These are phyloP conservation scores for Ligdia adustata DNA, from an alignment of 2,888 invertebrate species.

Conservation along the genomic window DNA sequence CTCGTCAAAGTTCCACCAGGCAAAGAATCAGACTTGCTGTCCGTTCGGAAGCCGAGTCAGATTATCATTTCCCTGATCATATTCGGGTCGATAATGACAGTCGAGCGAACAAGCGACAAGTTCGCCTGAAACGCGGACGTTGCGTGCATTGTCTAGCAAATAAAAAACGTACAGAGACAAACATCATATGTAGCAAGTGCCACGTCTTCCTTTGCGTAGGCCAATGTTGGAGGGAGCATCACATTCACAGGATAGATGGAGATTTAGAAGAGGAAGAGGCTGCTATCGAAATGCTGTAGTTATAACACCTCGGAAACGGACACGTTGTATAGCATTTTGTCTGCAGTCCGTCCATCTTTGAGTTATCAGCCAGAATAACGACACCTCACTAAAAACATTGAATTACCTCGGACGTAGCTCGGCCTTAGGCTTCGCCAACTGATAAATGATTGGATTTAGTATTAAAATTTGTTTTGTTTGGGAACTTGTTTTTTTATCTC, in stretches of 20 bases:
- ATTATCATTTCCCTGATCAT: neutral
- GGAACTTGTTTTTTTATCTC: neutral
- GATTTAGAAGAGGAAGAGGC: neutral
- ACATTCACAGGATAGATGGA: neutral
- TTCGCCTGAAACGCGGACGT: neutral
- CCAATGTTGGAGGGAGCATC: neutral
- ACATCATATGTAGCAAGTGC: neutral
- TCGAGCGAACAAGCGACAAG: slow-evolving; percentile 4
- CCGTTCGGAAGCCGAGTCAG: neutral
- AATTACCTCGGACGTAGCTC: neutral
- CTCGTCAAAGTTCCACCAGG: neutral
- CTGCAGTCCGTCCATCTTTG: neutral
- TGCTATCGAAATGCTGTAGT: neutral
- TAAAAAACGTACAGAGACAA: neutral
- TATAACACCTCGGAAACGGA: neutral
- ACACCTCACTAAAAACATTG: neutral
- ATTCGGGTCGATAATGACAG: slow-evolving; percentile 5
- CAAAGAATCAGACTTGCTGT: neutral
- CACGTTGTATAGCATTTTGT: neutral
- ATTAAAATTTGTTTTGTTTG: neutral
- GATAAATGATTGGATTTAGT: neutral
- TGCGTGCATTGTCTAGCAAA: slow-evolving; percentile 1
- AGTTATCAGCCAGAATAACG: neutral
- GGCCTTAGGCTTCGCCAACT: neutral
- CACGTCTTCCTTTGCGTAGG: neutral